Base-by-base conservation (phyloP, 2,113 vertebrate species). In the Astur gentilis region DNA sequence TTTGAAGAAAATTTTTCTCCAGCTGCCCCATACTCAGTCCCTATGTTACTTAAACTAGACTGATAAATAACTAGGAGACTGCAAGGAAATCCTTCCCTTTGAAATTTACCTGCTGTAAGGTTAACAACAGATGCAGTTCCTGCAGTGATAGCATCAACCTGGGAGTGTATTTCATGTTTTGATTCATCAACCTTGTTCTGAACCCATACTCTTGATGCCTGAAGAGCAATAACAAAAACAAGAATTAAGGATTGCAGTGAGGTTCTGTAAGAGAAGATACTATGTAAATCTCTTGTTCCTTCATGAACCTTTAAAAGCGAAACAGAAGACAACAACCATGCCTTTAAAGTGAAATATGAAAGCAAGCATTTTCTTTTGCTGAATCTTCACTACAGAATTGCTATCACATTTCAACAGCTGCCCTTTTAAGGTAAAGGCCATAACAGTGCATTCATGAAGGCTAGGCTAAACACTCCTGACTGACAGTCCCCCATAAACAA, bases 131-230 rank as follows among this genome's bases (percentile, higher is more conserved):
- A 99, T 3, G 99, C 99, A 2, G 99, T 99, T 95, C 99, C 99
- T 89, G 99, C 99, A 13, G 99, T 99, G 97, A 99, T 99, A 85
- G 99, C 99, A 93, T 99, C 99, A 13, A 99, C 99, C 96, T 99
- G 99, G 87, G 99, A 99, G 98, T 99, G 99, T 96, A 99, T 99
- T 98, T 99, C 99, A 38, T 99, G 99, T 97, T 99, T 99, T 89
- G 99, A 99, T 97, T 99, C 99, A 84, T 99, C 99, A 85, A 99
- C 99, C 98, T 99, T 99, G 98, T 99, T 99, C 98, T 99, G 99
- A 97, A 99, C 99, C 99, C 99, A 99, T 65, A 99, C 99, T 95
- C 99, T 98, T 71, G 99, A 99, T 17, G 99, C 99, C 99, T 99
- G 93, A 45, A 96, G 94, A 96, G 38, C 44, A 97, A 89, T 21